phyloP scores from a whole-genome alignment of 1,140 invertebrate genomes.

The Drosophila jambulina region DNA sequence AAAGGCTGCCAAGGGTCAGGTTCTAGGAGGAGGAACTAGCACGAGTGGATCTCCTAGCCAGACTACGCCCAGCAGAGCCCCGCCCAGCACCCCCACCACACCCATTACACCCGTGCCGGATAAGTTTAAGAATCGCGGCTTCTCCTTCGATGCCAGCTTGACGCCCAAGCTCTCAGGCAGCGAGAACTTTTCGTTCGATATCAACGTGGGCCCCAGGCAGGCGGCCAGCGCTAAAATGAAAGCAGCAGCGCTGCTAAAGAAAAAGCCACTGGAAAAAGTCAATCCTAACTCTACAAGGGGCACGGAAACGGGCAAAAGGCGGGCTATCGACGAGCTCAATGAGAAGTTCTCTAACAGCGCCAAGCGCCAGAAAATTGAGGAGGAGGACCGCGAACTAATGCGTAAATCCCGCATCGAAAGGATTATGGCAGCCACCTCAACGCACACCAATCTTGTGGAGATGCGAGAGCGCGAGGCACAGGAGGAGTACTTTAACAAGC shows the following conservation, averaged over 20 bases:
- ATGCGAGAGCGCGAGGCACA: slow-evolving; percentile 90
- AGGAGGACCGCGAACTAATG: slow-evolving; percentile 85
- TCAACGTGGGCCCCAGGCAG: slow-evolving; percentile 87
- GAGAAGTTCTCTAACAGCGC: slow-evolving; percentile 83
- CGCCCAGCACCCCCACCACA: slow-evolving; percentile 11
- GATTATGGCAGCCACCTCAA: slow-evolving; percentile 92
- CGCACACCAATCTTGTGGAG: slow-evolving; percentile 91
- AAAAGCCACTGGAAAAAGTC: slow-evolving; percentile 88
- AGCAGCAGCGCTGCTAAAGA: slow-evolving; percentile 87
- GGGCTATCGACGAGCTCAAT: slow-evolving; percentile 86
- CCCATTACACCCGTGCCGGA: slow-evolving; percentile 64
- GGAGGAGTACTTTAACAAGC: slow-evolving; percentile 94
- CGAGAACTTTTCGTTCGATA: slow-evolving; percentile 87
- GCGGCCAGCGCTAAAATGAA: slow-evolving; percentile 88
- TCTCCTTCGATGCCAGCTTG: slow-evolving; percentile 58
- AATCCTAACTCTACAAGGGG: slow-evolving; percentile 89
- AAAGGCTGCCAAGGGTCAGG: slow-evolving; percentile 23
- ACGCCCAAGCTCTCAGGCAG: slow-evolving; percentile 65
- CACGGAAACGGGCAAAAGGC: slow-evolving; percentile 87
- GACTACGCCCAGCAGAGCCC: not conserved
- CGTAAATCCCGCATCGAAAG: slow-evolving; percentile 90
- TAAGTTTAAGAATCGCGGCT: slow-evolving; percentile 76
- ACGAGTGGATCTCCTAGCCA: not conserved
- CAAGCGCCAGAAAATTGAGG: slow-evolving; percentile 86
- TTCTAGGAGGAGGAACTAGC: slow-evolving; percentile 7